Evolutionary conservation across 2,888 invertebrate species (phyloP).

Genomic region (Pristionchus fissidentatus): DNA sequence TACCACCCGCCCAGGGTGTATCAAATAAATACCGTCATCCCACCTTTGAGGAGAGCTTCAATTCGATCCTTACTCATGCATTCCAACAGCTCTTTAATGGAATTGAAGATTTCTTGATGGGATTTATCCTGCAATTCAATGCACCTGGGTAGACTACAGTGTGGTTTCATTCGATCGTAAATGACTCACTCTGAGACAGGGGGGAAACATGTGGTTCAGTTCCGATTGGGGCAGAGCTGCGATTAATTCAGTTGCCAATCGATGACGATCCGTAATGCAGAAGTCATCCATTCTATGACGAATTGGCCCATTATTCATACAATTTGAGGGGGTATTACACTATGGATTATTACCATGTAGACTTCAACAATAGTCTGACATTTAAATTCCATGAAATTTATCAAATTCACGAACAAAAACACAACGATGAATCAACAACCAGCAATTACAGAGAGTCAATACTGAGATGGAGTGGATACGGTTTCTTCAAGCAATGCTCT

Average conservation of each 20-base stretch:
- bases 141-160: neutral
- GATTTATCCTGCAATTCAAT: conserved; percentile 43
- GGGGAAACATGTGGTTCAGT: conserved; percentile 38
- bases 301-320: too few species aligned
- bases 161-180: conserved; percentile 11
- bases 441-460: too few species aligned
- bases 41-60: conserved; percentile 44
- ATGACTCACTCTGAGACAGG: conserved; percentile 43
- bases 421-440: too few species aligned
- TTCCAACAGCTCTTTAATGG: conserved; percentile 43
- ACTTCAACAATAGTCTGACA: too few species aligned
- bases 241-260: conserved; percentile 41
- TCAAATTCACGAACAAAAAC: too few species aligned
- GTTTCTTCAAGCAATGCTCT: conserved; percentile 45
- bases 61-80: conserved; percentile 46
- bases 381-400: too few species aligned
- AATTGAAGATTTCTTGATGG: conserved; percentile 36
- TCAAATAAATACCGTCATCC: neutral
- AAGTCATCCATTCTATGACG: conserved; percentile 46
- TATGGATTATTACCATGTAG: too few species aligned
- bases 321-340: too few species aligned
- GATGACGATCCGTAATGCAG: conserved; percentile 18
- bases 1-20: neutral
- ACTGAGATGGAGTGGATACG: too few species aligned
- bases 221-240: conserved; percentile 7